Evolutionary conservation across 2,888 invertebrate genomes (phyloP).

Genomic region (Drosophila leonis): DNA sequence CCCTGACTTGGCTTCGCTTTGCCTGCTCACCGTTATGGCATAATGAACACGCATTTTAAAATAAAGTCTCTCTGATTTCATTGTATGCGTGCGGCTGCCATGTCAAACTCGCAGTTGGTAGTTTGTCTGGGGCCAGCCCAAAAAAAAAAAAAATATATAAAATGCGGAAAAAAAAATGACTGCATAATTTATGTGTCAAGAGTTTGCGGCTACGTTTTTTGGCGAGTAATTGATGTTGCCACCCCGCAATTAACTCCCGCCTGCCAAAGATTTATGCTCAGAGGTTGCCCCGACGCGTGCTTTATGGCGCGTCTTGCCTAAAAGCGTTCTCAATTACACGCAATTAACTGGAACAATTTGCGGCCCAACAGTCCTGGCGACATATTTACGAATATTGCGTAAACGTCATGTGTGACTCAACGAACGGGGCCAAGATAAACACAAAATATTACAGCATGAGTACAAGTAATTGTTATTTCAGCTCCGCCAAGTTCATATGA

Average conservation of each 20-base stretch:
- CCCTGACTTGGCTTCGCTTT: background rate
- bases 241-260: constrained; percentile 68
- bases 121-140: constrained; percentile 29
- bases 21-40: constrained; percentile 54
- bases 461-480: constrained; percentile 35
- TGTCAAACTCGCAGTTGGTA: constrained; percentile 42
- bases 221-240: constrained; percentile 72
- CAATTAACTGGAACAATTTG: constrained; percentile 71
- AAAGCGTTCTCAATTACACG: constrained; percentile 68
- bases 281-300: constrained; percentile 45
- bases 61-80: constrained; percentile 59
- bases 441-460: constrained; percentile 26
- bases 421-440: background rate
- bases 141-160: background rate
- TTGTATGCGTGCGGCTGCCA: constrained; percentile 20
- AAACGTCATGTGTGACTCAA: constrained; percentile 38
- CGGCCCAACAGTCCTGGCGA: constrained; percentile 19
- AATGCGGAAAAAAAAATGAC: constrained; percentile 57
- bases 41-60: constrained; percentile 78
- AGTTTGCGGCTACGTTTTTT: constrained; percentile 61
- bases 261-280: constrained; percentile 64
- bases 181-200: constrained; percentile 74
- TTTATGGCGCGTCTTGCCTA: constrained; percentile 68
- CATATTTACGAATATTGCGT: constrained; percentile 40
- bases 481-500: constrained; percentile 13